These are phyloP conservation scores for Odontomachus brunneus DNA, from an alignment of 1,140 invertebrate genomes.

Conservation along the genomic window DNA sequence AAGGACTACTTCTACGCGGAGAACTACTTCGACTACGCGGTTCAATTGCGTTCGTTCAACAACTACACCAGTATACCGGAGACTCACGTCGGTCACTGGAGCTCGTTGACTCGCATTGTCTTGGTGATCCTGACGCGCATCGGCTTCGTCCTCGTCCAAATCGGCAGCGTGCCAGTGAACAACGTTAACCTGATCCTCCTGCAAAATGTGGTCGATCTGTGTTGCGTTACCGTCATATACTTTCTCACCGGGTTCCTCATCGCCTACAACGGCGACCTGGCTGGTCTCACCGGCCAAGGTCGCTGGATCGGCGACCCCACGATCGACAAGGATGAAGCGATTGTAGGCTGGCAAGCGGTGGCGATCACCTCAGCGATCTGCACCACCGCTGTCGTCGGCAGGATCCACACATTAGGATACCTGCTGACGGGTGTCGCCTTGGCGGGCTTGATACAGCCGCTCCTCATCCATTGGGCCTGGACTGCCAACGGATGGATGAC, in stretches of 20 bases:
- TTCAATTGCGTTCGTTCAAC: not conserved
- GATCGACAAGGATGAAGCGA: conserved; percentile 67
- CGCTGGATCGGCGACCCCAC: conserved; percentile 70
- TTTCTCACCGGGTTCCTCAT: conserved; percentile 67
- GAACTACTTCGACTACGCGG: conserved; percentile 13
- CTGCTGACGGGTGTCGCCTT: conserved; percentile 62
- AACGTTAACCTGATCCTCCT: conserved; percentile 77
- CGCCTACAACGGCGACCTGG: conserved; percentile 69
- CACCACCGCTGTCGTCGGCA: conserved; percentile 69
- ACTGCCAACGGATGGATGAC: conserved; percentile 73
- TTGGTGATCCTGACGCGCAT: conserved; percentile 70
- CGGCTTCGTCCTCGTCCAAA: conserved; percentile 73
- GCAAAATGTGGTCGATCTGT: conserved; percentile 74
- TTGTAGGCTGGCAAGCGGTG: conserved; percentile 73
- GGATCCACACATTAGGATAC: conserved; percentile 71
- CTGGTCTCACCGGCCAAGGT: conserved; percentile 60
- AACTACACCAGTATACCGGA: not conserved
- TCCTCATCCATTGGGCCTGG: conserved; percentile 77
- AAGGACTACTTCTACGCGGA: conserved; percentile 25
- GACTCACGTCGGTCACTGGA: not conserved
- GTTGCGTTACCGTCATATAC: conserved; percentile 70
- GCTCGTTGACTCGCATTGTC: conserved; percentile 36
- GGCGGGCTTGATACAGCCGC: conserved; percentile 70
- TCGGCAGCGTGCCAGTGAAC: conserved; percentile 73
- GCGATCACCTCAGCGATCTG: conserved; percentile 71